Percentiles rank a stretch among this genome's conserved stretches.
Evolutionary conservation across 2,113 vertebrate genomes (phyloP).

Genomic region (Coreoperca whiteheadi): DNA sequence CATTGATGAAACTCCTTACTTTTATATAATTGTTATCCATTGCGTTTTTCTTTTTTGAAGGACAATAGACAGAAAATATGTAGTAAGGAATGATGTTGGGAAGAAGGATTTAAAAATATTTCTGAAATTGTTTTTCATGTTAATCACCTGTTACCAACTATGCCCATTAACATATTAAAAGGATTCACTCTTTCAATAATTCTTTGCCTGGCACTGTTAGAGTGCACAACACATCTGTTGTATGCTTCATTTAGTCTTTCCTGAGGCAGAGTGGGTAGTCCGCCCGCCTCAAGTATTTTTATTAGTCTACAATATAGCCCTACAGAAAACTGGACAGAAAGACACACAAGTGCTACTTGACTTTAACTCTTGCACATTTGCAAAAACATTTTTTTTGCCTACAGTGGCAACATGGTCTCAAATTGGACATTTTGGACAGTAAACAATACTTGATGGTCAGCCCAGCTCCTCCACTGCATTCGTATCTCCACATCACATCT

Average conservation of each 20-base stretch:
- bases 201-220: not conserved
- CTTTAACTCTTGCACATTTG: conserved; percentile 2
- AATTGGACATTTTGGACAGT: not conserved
- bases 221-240: conserved; percentile 15
- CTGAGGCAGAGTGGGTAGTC: conserved; percentile 35
- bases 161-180: not conserved
- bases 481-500: conserved; percentile 48
- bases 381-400: too few species aligned
- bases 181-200: not conserved
- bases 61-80: rapidly evolving
- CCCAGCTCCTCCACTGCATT: conserved; percentile 35
- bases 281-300: conserved; percentile 73
- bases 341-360: conserved; percentile 40
- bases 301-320: conserved; percentile 62
- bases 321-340: conserved; percentile 29
- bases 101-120: not conserved
- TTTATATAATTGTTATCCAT: not conserved
- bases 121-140: not conserved
- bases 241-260: conserved; percentile 31
- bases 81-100: not conserved
- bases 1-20: conserved; percentile 5
- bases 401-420: not conserved
- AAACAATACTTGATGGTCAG: not conserved
- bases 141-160: conserved; percentile 1
- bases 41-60: not conserved